Base-by-base conservation (phyloP, 1,140 invertebrate species). In the Halyomorpha halys region DNA sequence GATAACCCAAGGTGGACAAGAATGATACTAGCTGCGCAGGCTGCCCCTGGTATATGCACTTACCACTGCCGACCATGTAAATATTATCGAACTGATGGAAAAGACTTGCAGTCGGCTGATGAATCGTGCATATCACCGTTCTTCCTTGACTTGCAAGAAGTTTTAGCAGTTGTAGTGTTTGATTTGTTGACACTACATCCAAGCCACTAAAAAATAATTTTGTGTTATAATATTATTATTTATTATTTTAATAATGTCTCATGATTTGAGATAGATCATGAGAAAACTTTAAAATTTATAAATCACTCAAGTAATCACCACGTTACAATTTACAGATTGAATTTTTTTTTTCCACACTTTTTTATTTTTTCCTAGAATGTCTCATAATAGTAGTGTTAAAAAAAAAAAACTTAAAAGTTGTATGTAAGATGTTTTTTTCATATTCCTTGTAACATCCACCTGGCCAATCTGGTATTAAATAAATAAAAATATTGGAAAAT, bases 71-170 rank as follows among this genome's bases (percentile, higher is more conserved):
- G 34, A 84, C 67, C 70, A 83, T 77, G 71, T 82, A 83, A n/a
- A 79, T 81, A 45, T 70, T 75, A 70, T 85, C 82, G 72, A 85
- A 84, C 72, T 78, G 79, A 67, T 82, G 76, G 72, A 85, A 84
- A 15, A 84, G 72, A 65, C 80, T 79, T 18, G 82, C 81, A 67
- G 78, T 82, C 0, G 85, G 85, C 68, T 87, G 85, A 70, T 87
- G 85, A 64, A 87, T 85, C 2, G 84, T 86, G 69, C 81, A 82
- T 5, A 87, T 70, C 21, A 87, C 79, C 0, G 83, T 84, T 63
- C 81, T 78, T 14, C 84, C 72, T 68, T 78, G 77, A 9, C 70
- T 66, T 0, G 82, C 79, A 44, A 75, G 65, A 16, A 68, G 65
- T 34, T 69, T 68, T 16, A 80, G 68, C 44, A 79, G 44, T 15